Base-by-base conservation (phyloP, 1,140 invertebrate genomes). In the Thaumetopoea pityocampa region DNA sequence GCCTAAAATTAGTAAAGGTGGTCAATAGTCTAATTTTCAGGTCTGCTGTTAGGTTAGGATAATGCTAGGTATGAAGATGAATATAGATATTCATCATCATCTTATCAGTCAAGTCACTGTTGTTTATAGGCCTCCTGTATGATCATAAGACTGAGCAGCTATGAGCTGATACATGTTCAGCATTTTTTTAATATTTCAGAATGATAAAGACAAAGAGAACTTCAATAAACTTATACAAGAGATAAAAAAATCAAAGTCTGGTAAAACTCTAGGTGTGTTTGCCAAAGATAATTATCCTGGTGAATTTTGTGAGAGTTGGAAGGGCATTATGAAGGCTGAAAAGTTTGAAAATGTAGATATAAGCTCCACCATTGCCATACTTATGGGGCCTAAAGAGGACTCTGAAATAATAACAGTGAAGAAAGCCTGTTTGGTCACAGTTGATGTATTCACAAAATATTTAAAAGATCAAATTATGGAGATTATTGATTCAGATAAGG, bases 401-500 rank as follows among this genome's bases (percentile, higher is more conserved):
- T 72, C 89, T 1, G 98, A 99, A 86, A 86, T 99, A 16, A 90
- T 92, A 12, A 92, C 93, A n/a, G 91, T 99, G 26, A 98, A 96
- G 79, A 98, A 97, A 87, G 97, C 98, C 0, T 96, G 93, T 60
- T 85, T 95, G 59, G 94, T 97, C 3, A 96, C 97, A 14, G 93
- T 95, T 28, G 97, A 99, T 86, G 90, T 99, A 2, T 99, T 98
- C 76, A 94, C 91, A 14, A 99, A 99, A 69, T 98, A 97, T 86
- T 88, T 99, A 4, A 97, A 97, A 83, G 95, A 98, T 85, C 95
- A 99, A 84, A 95, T 99, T 40, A 98, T 99, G 92, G 96, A 98
- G 77, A 97, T 99, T 57, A 98, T 99, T 68, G 98, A 99, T 89
- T 93, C 94, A 4, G 98, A 99, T 69, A 94, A 93, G 85, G 95